Base-by-base conservation (phyloP, 2,797 vertebrate genomes). In the Silurus aristotelis region DNA sequence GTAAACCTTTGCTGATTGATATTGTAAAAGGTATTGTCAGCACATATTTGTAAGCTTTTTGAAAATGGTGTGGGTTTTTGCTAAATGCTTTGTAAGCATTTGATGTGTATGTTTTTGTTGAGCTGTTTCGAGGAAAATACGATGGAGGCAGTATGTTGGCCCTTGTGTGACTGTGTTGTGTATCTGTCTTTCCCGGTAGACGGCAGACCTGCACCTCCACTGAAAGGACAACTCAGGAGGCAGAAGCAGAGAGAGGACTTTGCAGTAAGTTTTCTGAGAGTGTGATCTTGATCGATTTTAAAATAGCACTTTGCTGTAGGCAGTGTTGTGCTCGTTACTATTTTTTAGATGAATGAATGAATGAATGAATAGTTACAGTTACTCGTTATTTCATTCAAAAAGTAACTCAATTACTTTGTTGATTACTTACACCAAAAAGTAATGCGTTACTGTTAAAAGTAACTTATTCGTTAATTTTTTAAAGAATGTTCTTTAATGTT, bases 221-320 rank as follows among this genome's bases (percentile, higher is more conserved):
- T 96, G 93, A 97, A 96, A 91, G 95, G 96, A 83, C 95, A 97
- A 19, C 84, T 94, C 79, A 94, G 91, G 85, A 94, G 96, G 89
- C 92, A 87, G 85, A 91, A 93, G 61, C 91, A 96, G 85, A 93
- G 93, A 25, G 95, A 95, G 83, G 92, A 83, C 56, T 89, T 96
- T 82, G 94, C 96, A 1, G 97, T 98, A 85, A 95, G 95, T 67
- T 52, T 66, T n/a, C 46, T 71, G 31, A 71, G 22, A n/a, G 55
- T 61, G 22, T 61, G 55, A 27, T 46, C 22, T 27, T 66, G 15
- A 56, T n/a, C 55, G 48, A 38, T 66, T 46, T 64, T 60, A 19
- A 60, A 60, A 60, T 60, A 60, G 20, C 15, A 6, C 58, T 60
- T 60, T 60, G 58, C 58, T 60, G 58, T 38, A 38, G 38, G 38